Conservation (phyloP, 2,797 vertebrate species). For the Squalus acanthias region DNA sequence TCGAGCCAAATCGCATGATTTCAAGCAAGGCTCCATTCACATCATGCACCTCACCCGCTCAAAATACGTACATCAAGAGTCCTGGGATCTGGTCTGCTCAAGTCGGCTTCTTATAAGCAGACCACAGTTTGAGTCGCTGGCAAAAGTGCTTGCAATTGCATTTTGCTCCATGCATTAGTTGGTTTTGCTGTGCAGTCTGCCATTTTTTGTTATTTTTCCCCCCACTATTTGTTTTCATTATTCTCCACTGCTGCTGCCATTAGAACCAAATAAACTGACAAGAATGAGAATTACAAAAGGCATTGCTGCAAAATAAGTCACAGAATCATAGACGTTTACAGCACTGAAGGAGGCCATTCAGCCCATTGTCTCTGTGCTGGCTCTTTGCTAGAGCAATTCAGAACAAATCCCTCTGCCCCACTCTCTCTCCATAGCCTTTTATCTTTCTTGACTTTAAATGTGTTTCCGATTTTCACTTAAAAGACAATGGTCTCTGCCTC, state of each 20-base stretch:
- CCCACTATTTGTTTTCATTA: background rate
- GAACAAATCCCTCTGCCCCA: background rate
- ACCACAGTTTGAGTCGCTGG: background rate
- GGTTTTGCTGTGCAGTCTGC: background rate
- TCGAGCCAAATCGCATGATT: background rate
- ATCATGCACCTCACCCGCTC: background rate
- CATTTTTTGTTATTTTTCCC: background rate
- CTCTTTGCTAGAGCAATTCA: background rate
- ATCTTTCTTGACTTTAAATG: background rate
- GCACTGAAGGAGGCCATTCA: background rate
- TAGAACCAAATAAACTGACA: background rate
- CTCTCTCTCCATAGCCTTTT: background rate
- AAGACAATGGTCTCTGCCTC: background rate
- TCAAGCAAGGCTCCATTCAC: background rate
- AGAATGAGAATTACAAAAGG: background rate
- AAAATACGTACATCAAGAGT: background rate
- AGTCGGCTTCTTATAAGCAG: background rate
- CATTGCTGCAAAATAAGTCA: too few relatives aligned
- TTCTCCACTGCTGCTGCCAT: background rate
- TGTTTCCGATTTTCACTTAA: background rate
- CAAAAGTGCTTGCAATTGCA: conserved; percentile 6
- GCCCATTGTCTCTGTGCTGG: background rate
- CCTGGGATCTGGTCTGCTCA: background rate
- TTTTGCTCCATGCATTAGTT: background rate
- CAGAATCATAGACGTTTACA: background rate